phyloP scores from a whole-genome alignment of 2,113 vertebrate species.

The Neogale vison region DNA sequence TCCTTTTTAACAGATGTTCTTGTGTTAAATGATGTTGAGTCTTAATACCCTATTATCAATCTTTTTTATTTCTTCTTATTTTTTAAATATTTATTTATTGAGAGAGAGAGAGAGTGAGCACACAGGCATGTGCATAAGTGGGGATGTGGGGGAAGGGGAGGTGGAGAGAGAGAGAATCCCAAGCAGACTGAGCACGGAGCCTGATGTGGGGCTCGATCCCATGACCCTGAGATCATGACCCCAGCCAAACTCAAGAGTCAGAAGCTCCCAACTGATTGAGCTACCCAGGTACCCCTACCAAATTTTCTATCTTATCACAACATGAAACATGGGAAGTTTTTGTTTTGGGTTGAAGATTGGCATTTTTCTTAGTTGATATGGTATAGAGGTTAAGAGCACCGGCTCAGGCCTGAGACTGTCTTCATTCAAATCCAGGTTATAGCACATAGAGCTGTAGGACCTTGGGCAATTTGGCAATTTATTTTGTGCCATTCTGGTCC shows the following conservation, averaged over 20 bases:
- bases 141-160: rapidly evolving
- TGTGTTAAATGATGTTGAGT: constrained; percentile 49
- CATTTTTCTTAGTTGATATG: background rate
- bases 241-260: background rate
- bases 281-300: background rate
- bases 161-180: background rate
- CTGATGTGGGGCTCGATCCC: background rate
- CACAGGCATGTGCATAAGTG: background rate
- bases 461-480: background rate
- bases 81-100: background rate
- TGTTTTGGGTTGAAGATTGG: background rate
- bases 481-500: background rate
- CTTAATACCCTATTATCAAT: background rate
- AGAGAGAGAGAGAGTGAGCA: background rate
- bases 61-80: background rate
- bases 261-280: background rate
- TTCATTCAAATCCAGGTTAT: background rate
- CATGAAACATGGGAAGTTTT: constrained; percentile 1
- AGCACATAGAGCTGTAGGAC: background rate
- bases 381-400: background rate
- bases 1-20: constrained; percentile 40
- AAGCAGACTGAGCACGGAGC: background rate
- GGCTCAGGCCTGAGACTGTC: background rate
- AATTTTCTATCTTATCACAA: background rate
- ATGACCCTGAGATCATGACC: background rate